These are phyloP conservation scores for Mycalesis mineus DNA, from an alignment of 2,888 invertebrate genomes.

Conservation along the genomic window DNA sequence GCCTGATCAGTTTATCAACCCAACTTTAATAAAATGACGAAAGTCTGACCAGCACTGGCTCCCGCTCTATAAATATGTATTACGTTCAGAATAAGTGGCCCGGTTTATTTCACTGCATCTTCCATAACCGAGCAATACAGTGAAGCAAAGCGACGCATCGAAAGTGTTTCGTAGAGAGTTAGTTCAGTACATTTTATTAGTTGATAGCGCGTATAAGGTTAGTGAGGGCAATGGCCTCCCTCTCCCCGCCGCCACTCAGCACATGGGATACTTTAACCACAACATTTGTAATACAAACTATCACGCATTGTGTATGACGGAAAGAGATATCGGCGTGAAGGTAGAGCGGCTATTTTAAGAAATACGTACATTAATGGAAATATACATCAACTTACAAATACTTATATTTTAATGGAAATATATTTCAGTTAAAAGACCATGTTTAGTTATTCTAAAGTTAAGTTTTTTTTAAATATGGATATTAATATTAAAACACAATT, in stretches of 20 bases:
- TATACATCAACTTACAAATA: too few relatives aligned
- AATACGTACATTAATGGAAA: not conserved
- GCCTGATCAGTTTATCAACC: too few relatives aligned
- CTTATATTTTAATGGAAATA: too few relatives aligned
- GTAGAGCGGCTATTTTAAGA: constrained; percentile 12
- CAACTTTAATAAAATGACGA: too few relatives aligned
- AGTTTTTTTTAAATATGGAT: too few relatives aligned
- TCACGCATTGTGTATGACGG: constrained; percentile 10
- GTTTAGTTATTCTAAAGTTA: too few relatives aligned
- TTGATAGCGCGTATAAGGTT: constrained; percentile 51
- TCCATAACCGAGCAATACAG: not conserved
- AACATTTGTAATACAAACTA: constrained; percentile 27
- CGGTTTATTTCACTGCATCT: too few relatives aligned
- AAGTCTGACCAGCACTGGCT: too few relatives aligned
- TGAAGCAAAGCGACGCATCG: constrained; percentile 13
- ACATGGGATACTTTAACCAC: constrained; percentile 36
- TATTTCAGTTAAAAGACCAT: too few relatives aligned
- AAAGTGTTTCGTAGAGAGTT: constrained; percentile 27
- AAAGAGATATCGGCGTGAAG: constrained; percentile 8
- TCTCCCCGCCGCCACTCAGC: constrained; percentile 37
- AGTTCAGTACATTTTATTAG: constrained; percentile 28
- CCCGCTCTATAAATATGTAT: too few relatives aligned
- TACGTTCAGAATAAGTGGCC: too few relatives aligned
- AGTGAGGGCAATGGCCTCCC: constrained; percentile 49
- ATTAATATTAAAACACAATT: too few relatives aligned